Percentiles rank a stretch among this genome's conserved stretches.
phyloP scores from a whole-genome alignment of 30 jellyfish, hydroid and myxozoan species.

The Aurelia sp. region DNA sequence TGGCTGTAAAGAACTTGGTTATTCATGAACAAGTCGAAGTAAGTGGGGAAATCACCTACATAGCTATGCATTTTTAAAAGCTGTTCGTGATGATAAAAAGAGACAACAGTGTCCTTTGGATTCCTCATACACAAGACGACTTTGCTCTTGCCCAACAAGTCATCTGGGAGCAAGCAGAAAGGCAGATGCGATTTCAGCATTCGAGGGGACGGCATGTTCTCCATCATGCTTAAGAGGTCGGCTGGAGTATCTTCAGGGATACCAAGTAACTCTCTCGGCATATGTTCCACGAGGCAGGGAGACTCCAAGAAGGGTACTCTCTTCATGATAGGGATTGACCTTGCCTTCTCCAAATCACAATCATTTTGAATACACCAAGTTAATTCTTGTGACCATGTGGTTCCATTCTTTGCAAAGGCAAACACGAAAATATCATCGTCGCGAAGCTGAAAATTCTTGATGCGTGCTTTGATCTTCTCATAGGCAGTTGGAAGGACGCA shows the following conservation, averaged over 20 bases:
- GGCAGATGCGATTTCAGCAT: constrained; percentile 26
- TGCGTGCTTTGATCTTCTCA: constrained; percentile 8
- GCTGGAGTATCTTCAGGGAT: no score
- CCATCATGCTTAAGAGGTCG: not conserved
- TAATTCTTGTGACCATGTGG: constrained; percentile 24
- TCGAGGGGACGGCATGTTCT: constrained; percentile 19
- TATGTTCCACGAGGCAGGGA: not conserved
- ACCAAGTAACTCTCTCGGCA: not conserved
- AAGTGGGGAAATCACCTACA: constrained; percentile 4
- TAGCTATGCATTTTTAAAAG: not conserved
- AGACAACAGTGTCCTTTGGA: constrained; percentile 44
- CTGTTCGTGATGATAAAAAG: constrained; percentile 9
- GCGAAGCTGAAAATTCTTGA: constrained; percentile 4
- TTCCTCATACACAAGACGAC: constrained; percentile 22
- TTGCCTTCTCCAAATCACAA: not conserved
- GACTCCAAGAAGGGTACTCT: not conserved
- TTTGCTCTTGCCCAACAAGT: constrained; percentile 23
- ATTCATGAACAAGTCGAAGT: constrained; percentile 29
- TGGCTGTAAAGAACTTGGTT: not conserved
- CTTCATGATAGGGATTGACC: not conserved
- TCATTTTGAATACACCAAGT: constrained; percentile 7
- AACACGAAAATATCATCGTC: constrained; percentile 15
- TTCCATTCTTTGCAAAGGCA: constrained; percentile 31
- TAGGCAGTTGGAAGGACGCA: constrained; percentile 29
- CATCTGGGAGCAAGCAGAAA: constrained; percentile 20